Evolutionary conservation across 2,113 vertebrate species (phyloP), one percentile per base, ranked within the genome.

Genomic region (Struthio camelus): DNA sequence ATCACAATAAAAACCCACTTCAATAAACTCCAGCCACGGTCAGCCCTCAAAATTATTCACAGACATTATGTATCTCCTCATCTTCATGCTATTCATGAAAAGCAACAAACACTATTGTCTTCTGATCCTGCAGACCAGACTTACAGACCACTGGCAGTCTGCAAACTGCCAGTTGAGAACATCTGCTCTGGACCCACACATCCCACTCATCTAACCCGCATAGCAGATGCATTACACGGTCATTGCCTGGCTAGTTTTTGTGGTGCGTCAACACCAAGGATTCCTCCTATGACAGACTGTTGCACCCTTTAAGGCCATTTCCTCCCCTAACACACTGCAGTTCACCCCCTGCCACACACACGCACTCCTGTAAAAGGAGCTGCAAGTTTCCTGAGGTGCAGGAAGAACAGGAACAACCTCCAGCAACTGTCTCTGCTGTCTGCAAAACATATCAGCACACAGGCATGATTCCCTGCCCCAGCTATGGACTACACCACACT

Each of bases 221-320:
- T 3, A 78, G 32, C 20, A 6, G 3, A 0, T 2, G 25, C 6
- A 25, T 50, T 46, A 27, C 15, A 5, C 2, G 19, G 6, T 7
- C 18, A n/a, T n/a, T n/a, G n/a, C n/a, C n/a, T n/a, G n/a, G n/a
- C n/a, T n/a, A n/a, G n/a, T n/a, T n/a, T n/a, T n/a, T n/a, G n/a
- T n/a, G n/a, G n/a, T n/a, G n/a, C n/a, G n/a, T n/a, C n/a, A n/a
- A n/a, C n/a, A n/a, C n/a, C n/a, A n/a, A n/a, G 5, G 3, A 46
- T 16, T 24, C 4, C 27, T 22, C 7, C 5, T 54, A 7, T 54
- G 27, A 54, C 44, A 54, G 22, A 54, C 28, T 6, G 0, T 3
- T 48, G 5, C 3, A 2, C 25, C 22, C 22, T 73, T 56, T 10
- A 62, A 65, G 44, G 59, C 28, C n/a, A 22, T 5, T 25, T 22